Evolutionary conservation across 2,888 invertebrate genomes (phyloP), one percentile per base, ranked within the genome.

Genomic region (Clitarchus hookeri): DNA sequence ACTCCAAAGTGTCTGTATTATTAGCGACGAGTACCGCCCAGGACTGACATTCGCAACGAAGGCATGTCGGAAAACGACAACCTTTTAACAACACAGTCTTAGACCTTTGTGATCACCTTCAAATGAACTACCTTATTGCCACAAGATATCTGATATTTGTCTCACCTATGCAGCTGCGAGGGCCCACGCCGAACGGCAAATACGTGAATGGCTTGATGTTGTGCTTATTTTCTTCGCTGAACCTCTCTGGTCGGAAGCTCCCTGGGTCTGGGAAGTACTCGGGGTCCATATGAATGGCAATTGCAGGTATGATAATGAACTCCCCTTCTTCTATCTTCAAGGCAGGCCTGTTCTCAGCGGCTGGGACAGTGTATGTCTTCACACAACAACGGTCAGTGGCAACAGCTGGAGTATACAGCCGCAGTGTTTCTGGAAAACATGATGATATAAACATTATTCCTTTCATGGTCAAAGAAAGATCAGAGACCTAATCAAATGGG

Each of bases 121-220:
- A 36, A 36, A 36, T 36, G 36, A 36, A 36, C 2, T 36, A 36
- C 36, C 2, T 36, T 36, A 36, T 36, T 36, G 36, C 36, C 36
- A 36, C 36, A 36, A 36, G 36, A 36, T n/a, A 25, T 6, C 12
- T 79, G 4, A 79, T 1, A 79, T 26, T 44, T 16, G 27, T 78
- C 88, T 89, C 89, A 92, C 94, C 95, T 85, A 95, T 93, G 88
- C 95, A 95, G 89, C 92, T 94, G 86, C 95, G 92, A 0, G 93
- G 94, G 6, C 95, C 95, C 0, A 91, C 78, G 2, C 94, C 94
- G 85, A 94, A 94, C 0, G 94, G 94, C 88, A 92, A 88, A 87
- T 93, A 94, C 0, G 92, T 90, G 65, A 26, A 84, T 8, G 44
- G 84, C 25, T 84, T 86, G 78, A 86, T 86, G n/a, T 79, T 84